A percentile compares a stretch with the other conserved stretches of the same genome.
Conservation (phyloP, 2,113 vertebrate genomes). For the Brienomyrus brachyistius region DNA sequence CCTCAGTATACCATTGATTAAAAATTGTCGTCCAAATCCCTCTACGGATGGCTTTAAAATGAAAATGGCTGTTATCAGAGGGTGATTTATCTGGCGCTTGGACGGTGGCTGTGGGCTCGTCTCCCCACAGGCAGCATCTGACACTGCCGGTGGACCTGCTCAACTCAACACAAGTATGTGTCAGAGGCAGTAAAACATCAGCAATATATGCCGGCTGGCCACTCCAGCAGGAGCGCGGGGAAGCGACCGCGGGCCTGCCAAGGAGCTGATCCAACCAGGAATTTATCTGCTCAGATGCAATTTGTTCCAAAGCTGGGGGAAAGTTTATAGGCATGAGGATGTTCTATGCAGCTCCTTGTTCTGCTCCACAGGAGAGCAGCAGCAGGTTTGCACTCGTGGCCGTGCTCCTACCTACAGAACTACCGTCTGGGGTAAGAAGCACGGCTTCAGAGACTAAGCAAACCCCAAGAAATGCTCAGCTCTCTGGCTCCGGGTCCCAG, state of each 20-base stretch:
- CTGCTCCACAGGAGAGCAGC: background rate
- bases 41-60: background rate
- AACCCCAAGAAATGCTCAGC: background rate
- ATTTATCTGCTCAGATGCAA: constrained; percentile 6
- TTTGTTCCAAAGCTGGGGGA: background rate
- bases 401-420: background rate
- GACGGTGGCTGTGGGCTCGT: background rate
- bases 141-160: background rate
- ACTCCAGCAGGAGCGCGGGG: background rate
- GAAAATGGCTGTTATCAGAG: background rate
- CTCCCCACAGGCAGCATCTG: background rate
- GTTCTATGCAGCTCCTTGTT: background rate
- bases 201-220: background rate
- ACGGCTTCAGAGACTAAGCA: background rate
- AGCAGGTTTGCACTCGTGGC: background rate
- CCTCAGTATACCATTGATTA: background rate
- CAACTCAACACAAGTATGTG: background rate
- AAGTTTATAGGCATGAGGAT: background rate
- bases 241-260: background rate
- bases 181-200: background rate
- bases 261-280: background rate
- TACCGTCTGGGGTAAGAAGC: background rate
- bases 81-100: background rate
- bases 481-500: background rate
- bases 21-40: background rate